These are phyloP conservation scores for Rhinoderma darwinii DNA, from an alignment of 2,113 vertebrate genomes.

Conservation along the genomic window DNA sequence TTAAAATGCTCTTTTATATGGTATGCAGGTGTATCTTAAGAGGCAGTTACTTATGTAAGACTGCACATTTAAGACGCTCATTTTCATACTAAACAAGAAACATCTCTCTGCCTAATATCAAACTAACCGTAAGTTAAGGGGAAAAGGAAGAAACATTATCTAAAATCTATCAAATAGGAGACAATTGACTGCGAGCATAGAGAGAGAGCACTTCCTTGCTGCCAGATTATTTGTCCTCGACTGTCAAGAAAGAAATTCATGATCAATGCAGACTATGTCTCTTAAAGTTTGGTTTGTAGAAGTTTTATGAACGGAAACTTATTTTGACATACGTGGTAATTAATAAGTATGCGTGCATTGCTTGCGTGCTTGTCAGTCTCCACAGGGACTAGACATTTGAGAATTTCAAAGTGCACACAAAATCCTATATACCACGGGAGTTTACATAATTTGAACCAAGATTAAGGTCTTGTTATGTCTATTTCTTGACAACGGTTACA, in stretches of 20 bases:
- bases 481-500: conserved; percentile 41
- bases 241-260: not conserved
- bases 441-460: conserved; percentile 34
- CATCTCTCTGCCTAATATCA: conserved; percentile 28
- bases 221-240: not conserved
- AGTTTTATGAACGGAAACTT: not conserved
- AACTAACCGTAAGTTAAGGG: conserved; percentile 2
- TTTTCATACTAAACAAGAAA: conserved; percentile 36
- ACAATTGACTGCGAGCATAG: not conserved
- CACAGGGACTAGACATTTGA: conserved; percentile 9
- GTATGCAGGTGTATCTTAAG: conserved; percentile 36
- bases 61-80: conserved; percentile 38
- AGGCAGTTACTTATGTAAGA: conserved; percentile 41
- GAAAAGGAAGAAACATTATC: conserved; percentile 2
- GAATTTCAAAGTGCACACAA: conserved; percentile 24
- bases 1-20: conserved; percentile 37
- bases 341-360: not conserved
- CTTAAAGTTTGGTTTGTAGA: not conserved
- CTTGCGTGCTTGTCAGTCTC: not conserved
- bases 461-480: conserved; percentile 51
- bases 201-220: conserved; percentile 7
- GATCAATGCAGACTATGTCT: conserved; percentile 7
- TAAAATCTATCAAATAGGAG: conserved; percentile 19
- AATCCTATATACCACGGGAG: conserved; percentile 44
- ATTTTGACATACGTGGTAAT: conserved; percentile 15